Conservation (phyloP, 2,797 vertebrate species). For the Malacoraja senta region DNA sequence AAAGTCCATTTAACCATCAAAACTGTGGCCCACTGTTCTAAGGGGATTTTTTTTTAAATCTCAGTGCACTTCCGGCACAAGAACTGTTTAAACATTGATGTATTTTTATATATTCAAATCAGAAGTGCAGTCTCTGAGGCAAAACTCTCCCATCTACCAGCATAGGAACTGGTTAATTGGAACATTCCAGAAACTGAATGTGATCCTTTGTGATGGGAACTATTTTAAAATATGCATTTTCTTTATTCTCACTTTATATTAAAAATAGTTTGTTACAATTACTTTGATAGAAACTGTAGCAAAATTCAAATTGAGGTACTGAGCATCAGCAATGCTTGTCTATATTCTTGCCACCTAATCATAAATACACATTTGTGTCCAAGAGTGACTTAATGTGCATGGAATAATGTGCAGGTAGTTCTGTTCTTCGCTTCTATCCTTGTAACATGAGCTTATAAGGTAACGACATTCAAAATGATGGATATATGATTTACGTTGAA, state of each 20-base stretch:
- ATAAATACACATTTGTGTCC: not conserved
- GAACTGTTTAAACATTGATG: not conserved
- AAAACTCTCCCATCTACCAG: not conserved
- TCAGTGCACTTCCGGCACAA: not conserved
- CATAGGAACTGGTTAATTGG: not conserved
- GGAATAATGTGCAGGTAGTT: not conserved
- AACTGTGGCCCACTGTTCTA: not conserved
- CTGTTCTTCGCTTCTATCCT: not conserved
- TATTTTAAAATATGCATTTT: conserved; percentile 29
- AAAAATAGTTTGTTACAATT: not conserved
- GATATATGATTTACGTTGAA: conserved; percentile 12
- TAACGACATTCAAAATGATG: not conserved
- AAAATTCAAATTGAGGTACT: not conserved
- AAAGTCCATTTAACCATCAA: conserved; percentile 60
- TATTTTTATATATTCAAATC: conserved; percentile 35
- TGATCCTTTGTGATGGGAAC: not conserved
- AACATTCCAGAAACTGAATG: conserved; percentile 14
- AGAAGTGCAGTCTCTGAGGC: not conserved
- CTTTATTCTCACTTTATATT: conserved; percentile 10
- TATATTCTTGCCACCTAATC: not conserved
- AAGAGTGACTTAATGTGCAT: not conserved
- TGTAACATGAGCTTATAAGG: not conserved
- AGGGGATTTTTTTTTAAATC: not conserved
- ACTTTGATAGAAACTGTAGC: not conserved
- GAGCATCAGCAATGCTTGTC: not conserved